These are phyloP conservation scores for Platycercus adscitus DNA, from an alignment of 2,113 vertebrate species.

Conservation along the genomic window DNA sequence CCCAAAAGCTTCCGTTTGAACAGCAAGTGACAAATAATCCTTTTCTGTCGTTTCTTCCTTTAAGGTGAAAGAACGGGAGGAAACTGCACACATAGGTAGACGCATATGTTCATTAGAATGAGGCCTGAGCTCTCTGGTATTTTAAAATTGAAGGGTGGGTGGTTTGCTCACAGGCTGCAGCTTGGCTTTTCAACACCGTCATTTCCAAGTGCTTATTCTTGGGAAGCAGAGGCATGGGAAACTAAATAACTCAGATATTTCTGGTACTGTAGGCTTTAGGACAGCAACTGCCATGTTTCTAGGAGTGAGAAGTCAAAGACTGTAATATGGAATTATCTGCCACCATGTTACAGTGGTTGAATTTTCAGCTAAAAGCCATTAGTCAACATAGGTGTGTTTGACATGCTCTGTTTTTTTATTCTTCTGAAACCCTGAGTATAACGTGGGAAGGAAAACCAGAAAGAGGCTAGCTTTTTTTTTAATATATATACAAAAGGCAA, in stretches of 20 bases:
- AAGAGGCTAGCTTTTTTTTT: neutral
- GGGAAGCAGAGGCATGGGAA: neutral
- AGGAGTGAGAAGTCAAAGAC: slow-evolving; percentile 32
- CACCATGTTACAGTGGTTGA: neutral
- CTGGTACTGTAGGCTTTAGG: neutral
- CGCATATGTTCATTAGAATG: neutral
- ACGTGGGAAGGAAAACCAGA: neutral
- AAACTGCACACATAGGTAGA: neutral
- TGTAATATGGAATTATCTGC: slow-evolving; percentile 6
- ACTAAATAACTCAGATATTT: neutral
- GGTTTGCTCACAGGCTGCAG: neutral
- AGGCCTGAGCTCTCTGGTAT: neutral
- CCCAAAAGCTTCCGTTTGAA: neutral
- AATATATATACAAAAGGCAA: neutral
- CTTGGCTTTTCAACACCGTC: neutral
- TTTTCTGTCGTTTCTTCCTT: neutral
- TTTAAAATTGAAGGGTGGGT: neutral
- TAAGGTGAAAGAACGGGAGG: neutral
- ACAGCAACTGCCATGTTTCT: neutral
- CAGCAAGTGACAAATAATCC: neutral
- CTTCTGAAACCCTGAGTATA: neutral
- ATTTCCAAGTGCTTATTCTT: neutral
- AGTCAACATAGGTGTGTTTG: neutral
- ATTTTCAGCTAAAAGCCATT: neutral
- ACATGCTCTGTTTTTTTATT: neutral